Percentiles rank a stretch among this genome's conserved stretches.
phyloP scores from a whole-genome alignment of 2,797 vertebrate genomes.

The Pangasius djambal region DNA sequence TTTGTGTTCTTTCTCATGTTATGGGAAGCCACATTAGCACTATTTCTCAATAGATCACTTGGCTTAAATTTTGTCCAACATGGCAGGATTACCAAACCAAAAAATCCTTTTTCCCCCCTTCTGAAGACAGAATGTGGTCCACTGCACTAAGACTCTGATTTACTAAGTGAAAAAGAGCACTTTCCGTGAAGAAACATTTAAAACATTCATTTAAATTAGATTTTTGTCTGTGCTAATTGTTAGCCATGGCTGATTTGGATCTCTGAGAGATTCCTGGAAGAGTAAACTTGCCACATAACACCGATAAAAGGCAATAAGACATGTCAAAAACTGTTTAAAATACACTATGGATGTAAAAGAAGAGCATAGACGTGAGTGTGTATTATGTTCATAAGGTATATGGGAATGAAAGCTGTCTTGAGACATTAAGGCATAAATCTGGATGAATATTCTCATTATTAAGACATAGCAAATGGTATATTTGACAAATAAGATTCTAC shows the following conservation, averaged over 20 bases:
- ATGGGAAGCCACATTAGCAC: background rate
- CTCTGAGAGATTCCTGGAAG: background rate
- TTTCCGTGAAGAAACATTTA: background rate
- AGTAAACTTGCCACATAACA: background rate
- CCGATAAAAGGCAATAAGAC: background rate
- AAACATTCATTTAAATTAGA: background rate
- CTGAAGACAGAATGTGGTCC: background rate
- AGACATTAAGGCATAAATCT: background rate
- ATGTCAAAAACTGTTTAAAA: background rate
- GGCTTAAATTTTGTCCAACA: background rate
- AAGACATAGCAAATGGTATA: background rate
- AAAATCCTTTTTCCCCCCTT: background rate
- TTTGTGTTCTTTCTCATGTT: background rate
- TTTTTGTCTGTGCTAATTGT: background rate
- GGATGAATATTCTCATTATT: background rate
- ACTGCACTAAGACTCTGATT: background rate
- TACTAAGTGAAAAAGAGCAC: background rate
- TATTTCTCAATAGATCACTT: background rate
- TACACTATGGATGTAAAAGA: background rate
- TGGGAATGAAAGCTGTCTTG: background rate
- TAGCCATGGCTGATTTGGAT: background rate
- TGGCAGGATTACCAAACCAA: background rate
- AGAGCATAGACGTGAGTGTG: background rate
- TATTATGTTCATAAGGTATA: background rate
- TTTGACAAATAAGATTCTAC: background rate